Base-by-base conservation (phyloP, 2,113 vertebrate genomes). In the Aptenodytes forsteri region DNA sequence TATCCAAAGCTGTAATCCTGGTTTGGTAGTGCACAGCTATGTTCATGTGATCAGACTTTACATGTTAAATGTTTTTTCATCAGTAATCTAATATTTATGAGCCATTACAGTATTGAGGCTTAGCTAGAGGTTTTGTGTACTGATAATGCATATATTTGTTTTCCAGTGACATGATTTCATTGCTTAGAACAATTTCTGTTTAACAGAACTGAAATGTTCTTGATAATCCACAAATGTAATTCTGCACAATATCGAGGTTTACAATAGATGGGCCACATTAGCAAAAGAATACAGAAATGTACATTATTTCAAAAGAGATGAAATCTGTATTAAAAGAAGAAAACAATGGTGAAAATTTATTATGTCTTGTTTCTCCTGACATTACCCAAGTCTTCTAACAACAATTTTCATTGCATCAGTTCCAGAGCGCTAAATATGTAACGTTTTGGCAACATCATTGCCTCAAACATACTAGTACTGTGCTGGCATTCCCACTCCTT, bases 21-120 rank as follows among this genome's bases (percentile, higher is more conserved):
- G 13, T 87, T 71, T 87, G 59, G 27, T 77, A 61, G 2, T 76
- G 14, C 54, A 73, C 23, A 64, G 52, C 46, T 78, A 5, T 73
- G 29, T 71, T 95, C 32, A 50, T 72, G 42, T 77, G 75, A 70
- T 87, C 52, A 83, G 50, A 85, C 36, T 64, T 89, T 61, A 26
- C 27, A 47, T 40, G 26, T 64, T 87, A 88, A 75, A 77, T 73
- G 14, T 40, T 89, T 96, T 88, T 91, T 91, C 38, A 44, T 79
- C 67, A 36, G 52, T 75, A 81, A 65, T 94, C 32, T 90, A 90
- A 72, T 94, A 86, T 95, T 90, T 95, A 79, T 81, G 83, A 95
- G 17, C 67, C 34, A 49, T 84, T 89, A 79, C 1, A 5, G 36
- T 72, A 38, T 5, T 80, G 66, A 92, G 38, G 19, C 66, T 88